Base-by-base conservation (phyloP, 2,888 invertebrate genomes). In the Amphimallon solstitiale region DNA sequence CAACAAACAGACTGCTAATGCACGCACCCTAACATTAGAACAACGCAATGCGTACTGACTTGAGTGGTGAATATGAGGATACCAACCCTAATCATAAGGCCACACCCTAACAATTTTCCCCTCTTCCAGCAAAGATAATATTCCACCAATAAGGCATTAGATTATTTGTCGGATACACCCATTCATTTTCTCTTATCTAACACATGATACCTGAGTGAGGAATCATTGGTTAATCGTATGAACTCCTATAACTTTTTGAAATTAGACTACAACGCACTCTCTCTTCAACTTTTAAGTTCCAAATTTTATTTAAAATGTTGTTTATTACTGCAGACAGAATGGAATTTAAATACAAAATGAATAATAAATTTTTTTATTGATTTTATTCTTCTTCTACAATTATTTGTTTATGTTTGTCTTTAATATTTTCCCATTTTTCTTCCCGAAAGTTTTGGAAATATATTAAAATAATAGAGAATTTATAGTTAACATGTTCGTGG, bases 1-100 rank as follows among this genome's bases (percentile, higher is more conserved):
- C 37, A 35, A 15, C 7, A 34, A 23, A 17, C 17, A 10, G 14
- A 5, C 51, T 14, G 35, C 23, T 15, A 60, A 51, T 51, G n/a
- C 67, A 64, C 70, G 66, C 78, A 74, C 74, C 78, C 76, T 73
- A 70, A 67, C 73, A 65, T 74, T 73, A 72, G 72, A 72, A 74
- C 72, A 72, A 68, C 72, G 72, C 69, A 72, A 71, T 72, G 72
- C 72, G 76, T 77, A 80, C 79, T 79, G 77, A 74, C 69, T 29
- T 62, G 67, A 60, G 63, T 69, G 63, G 61, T 68, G 49, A 7
- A 21, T 29, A 60, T 68, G 51, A 34, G 64, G 66, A 62, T 65
- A 60, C 68, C 69, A 68, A 70, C 71, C 72, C 71, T 68, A 71
- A 71, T 63, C 73, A 73, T 72, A 72, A 70, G 65, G 73, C 77